phyloP scores from a whole-genome alignment of 1,140 invertebrate genomes.

The Ceratina japonica region DNA sequence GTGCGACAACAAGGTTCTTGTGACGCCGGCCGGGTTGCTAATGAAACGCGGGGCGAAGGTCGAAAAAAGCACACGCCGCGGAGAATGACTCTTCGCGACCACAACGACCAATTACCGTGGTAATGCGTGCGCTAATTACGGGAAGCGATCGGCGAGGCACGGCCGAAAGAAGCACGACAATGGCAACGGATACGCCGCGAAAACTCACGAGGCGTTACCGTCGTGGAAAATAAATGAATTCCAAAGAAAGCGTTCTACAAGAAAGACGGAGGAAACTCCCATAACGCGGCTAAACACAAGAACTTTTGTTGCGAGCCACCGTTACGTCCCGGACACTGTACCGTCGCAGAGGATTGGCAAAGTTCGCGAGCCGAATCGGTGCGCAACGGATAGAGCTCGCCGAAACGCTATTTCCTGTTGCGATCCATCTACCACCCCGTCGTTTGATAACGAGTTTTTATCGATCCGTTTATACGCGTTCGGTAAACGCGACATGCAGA shows the following conservation, averaged over 20 bases:
- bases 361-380: slow-evolving; percentile 13
- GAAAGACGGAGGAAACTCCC: slow-evolving; percentile 13
- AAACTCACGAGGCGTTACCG: not conserved
- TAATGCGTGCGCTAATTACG: slow-evolving; percentile 17
- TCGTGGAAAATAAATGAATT: slow-evolving; percentile 17
- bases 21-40: not conserved
- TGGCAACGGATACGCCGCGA: not conserved
- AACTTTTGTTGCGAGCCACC: slow-evolving; percentile 30
- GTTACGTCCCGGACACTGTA: slow-evolving; percentile 13
- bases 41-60: not conserved
- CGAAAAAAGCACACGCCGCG: not conserved
- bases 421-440: not conserved
- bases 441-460: slow-evolving; percentile 42
- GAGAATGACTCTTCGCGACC: not conserved
- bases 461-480: slow-evolving; percentile 12
- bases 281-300: slow-evolving; percentile 35
- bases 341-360: slow-evolving; percentile 37
- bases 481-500: not conserved
- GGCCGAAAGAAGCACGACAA: not conserved
- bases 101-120: slow-evolving; percentile 2
- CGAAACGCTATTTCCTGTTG: slow-evolving; percentile 15
- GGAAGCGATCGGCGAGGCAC: not conserved
- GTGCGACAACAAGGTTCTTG: slow-evolving; percentile 2
- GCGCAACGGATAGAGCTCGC: slow-evolving; percentile 11
- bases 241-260: slow-evolving; percentile 17